Base-by-base conservation (phyloP, 2,113 vertebrate species). In the Irena cyanogastra region DNA sequence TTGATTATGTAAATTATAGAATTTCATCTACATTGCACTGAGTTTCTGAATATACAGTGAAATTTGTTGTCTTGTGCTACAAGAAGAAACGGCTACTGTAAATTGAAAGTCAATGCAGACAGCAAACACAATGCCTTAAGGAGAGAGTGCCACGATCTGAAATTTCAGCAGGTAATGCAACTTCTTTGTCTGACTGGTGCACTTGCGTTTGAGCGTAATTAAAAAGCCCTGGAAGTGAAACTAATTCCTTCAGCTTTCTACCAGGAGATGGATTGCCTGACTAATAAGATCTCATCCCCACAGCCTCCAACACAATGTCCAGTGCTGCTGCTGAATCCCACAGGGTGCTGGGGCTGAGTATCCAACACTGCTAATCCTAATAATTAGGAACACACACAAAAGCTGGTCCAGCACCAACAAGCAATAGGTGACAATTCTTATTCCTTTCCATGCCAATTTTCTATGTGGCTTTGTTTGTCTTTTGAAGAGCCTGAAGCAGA, bases 181-280 rank as follows among this genome's bases (percentile, higher is more conserved):
- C 79, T 68, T 37, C 64, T 95, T 92, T 87, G 49, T 94, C 90
- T 84, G 90, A 31, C 65, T 52, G 26, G 42, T 41, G 53, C 69
- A 16, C 60, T 93, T 84, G 18, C 57, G 33, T 75, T 39, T 22
- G 83, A 77, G n/a, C 11, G 0, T 92, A 89, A 94, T 93, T 92
- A 86, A 81, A 96, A 93, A 95, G 53, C 64, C 19, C 65, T 93
- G 85, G 64, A 93, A 95, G n/a, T 71, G 72, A 93, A 93, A 90
- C 69, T 87, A 76, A 96, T 92, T 96, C 83, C 86, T 79, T 57
- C 61, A 53, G 92, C 72, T 93, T 89, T 71, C 47, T 63, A 16
- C 41, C 13, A 39, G 83, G 76, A 87, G 83, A 79, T 33, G 80
- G 68, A 89, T 82, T 5, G 4, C 44, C 63, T 10, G 37, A 8